phyloP scores from a whole-genome alignment of 92 coral and sea anemone genomes.

The Palythoa heliodiscus region DNA sequence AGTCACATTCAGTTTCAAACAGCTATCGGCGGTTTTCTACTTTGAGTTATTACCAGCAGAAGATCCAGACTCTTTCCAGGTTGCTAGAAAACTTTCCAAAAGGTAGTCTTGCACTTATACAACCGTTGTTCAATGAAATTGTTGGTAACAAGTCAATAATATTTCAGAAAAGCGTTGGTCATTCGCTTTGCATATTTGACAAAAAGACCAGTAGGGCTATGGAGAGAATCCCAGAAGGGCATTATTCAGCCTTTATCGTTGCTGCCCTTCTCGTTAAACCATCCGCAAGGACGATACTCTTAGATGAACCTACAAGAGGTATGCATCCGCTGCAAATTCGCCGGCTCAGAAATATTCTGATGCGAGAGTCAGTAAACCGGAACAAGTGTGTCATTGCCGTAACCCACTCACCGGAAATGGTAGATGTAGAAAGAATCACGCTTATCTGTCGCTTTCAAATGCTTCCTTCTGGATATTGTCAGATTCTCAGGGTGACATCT shows the following conservation, averaged over 20 bases:
- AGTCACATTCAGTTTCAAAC: conserved; percentile 22
- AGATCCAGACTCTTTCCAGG: conserved; percentile 64
- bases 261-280: conserved; percentile 83
- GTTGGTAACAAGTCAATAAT: conserved; percentile 75
- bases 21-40: conserved; percentile 49
- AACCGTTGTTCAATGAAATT: conserved; percentile 77
- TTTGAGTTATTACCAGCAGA: conserved; percentile 71
- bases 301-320: conserved; percentile 91
- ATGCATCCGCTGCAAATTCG: conserved; percentile 96
- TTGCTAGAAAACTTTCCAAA: conserved; percentile 58
- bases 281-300: conserved; percentile 65
- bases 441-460: conserved; percentile 88
- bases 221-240: conserved; percentile 81
- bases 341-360: conserved; percentile 80
- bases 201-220: conserved; percentile 56
- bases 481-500: conserved; percentile 75
- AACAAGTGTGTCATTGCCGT: conserved; percentile 79
- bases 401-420: conserved; percentile 90
- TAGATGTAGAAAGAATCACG: conserved; percentile 80
- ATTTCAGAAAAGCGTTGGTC: conserved; percentile 54
- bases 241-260: conserved; percentile 81
- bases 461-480: conserved; percentile 82
- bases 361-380: conserved; percentile 80
- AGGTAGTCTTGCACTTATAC: conserved; percentile 54
- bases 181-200: conserved; percentile 43